Conservation (phyloP, 2,797 vertebrate species). For the Hemitrygon akajei region DNA sequence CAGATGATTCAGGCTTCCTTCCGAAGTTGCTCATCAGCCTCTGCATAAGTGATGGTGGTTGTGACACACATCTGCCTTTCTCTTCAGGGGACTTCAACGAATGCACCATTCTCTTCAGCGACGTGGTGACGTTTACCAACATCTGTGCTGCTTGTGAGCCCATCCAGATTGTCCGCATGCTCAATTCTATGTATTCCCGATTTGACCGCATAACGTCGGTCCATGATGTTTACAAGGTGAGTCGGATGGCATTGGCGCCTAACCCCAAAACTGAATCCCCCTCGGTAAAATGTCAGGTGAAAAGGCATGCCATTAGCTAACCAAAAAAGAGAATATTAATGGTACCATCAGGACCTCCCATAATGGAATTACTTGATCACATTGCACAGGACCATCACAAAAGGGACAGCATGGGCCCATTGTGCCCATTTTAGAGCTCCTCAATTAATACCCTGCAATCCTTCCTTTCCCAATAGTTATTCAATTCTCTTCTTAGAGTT, state of each 20-base stretch:
- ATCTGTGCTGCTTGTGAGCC: constrained; percentile 68
- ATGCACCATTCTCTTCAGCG: constrained; percentile 69
- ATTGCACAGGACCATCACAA: not conserved
- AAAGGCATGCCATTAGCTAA: not conserved
- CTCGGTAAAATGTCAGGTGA: not conserved
- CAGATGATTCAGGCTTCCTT: not conserved
- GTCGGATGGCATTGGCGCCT: not conserved
- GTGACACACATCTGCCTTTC: not conserved
- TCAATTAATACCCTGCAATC: not conserved
- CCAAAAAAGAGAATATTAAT: not conserved
- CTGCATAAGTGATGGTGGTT: not conserved
- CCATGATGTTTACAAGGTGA: constrained; percentile 65
- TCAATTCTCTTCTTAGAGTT: not conserved
- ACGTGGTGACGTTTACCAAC: constrained; percentile 69
- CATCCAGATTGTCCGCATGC: constrained; percentile 64
- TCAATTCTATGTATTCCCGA: constrained; percentile 67
- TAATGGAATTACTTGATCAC: not conserved
- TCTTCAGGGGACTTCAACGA: constrained; percentile 63
- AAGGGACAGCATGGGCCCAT: too few relatives aligned
- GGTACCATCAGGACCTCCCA: not conserved
- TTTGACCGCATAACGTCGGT: constrained; percentile 62
- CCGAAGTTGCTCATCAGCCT: not conserved
- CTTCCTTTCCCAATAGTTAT: not conserved
- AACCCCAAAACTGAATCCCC: not conserved
- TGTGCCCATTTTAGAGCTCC: not conserved